A percentile compares a stretch with the other conserved stretches of the same genome.
Conservation (phyloP, 2,113 vertebrate genomes). For the Orycteropus afer region DNA sequence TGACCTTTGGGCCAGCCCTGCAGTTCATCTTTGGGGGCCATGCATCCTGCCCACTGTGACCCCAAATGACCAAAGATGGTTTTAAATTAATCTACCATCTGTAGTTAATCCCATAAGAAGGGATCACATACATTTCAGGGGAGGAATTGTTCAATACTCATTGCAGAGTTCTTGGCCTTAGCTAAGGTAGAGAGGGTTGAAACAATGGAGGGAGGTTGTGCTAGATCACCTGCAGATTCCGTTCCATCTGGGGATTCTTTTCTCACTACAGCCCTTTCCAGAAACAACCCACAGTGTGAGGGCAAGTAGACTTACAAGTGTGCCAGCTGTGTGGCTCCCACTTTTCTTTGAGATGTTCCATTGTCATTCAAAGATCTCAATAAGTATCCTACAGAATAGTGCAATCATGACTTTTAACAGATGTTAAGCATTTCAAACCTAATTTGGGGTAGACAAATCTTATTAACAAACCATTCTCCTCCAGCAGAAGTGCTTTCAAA, state of each 20-base stretch:
- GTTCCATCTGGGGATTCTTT: background rate
- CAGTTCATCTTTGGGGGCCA: accelerated
- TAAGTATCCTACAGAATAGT: accelerated
- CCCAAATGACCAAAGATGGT: background rate
- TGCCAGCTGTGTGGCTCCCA: background rate
- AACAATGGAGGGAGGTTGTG: background rate
- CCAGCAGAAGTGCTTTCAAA: background rate
- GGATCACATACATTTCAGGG: background rate
- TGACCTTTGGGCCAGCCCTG: background rate
- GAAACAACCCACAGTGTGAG: background rate
- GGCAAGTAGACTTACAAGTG: background rate
- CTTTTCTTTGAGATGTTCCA: background rate
- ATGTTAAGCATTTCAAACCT: background rate
- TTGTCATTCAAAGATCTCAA: background rate
- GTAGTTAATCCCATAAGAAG: background rate
- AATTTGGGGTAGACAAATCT: accelerated
- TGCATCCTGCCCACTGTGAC: background rate
- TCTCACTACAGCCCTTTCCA: background rate
- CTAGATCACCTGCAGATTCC: background rate
- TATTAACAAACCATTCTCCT: accelerated
- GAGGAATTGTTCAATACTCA: background rate
- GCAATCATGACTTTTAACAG: accelerated
- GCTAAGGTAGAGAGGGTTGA: background rate
- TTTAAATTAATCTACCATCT: background rate
- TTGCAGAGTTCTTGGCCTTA: background rate